Evolutionary conservation across 2,888 invertebrate species (phyloP), one percentile per base, ranked within the genome.

Genomic region (Rhogogaster chlorosoma): DNA sequence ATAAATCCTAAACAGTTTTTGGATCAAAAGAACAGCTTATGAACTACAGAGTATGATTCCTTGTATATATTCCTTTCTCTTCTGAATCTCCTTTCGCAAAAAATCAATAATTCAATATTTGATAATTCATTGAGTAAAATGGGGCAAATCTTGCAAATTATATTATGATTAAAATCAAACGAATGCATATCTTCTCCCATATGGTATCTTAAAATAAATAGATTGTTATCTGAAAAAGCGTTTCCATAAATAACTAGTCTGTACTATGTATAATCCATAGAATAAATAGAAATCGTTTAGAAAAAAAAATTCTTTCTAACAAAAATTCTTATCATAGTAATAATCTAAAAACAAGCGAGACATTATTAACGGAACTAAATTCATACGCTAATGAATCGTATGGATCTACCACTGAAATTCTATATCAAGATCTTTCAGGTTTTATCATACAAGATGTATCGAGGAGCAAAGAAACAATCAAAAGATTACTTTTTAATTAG

Each of bases 191-290:
- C 9, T 61, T 61, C 26, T 26, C 26, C 26, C 61, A 26, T 61
- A 22, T 61, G 26, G 61, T 67, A 67, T 67, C 29, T 18, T 73
- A 42, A 73, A 73, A 38, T 73, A 73, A 22, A 73, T 67, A 67
- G 18, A 73, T 73, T 73, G 42, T 42, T 73, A 73, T 42, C 3
- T 73, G 29, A 73, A 73, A 42, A 73, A 73, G 42, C 71, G 42
- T 73, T 53, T 77, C 22, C 32, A 53, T 77, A 49, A 77, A 77
- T 77, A 77, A 49, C 45, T 77, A 77, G 77, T 38, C 77, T 77
- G 12, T 53, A 73, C 71, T 29, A 77, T n/a, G n/a, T n/a, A n/a
- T 29, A 29, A 32, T 49, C 29, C 53, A 53, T 6, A 29, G 18
- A 77, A 49, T 77, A 77, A 77, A 77, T 77, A 77, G 49, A 18